These are phyloP conservation scores for Sesamia nonagrioides DNA, from an alignment of 1,140 invertebrate species.

Conservation along the genomic window DNA sequence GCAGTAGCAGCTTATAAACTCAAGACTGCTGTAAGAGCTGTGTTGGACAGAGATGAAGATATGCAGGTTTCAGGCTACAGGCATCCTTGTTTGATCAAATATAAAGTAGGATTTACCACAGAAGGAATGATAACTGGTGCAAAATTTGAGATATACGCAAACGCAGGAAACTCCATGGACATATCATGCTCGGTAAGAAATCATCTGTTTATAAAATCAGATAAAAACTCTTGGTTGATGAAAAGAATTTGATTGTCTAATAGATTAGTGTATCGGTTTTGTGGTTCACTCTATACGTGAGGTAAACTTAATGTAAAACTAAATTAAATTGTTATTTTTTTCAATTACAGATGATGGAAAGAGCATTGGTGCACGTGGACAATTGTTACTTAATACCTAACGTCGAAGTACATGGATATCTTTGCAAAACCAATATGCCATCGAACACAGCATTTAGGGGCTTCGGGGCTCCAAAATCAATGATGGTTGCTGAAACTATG, in stretches of 20 bases:
- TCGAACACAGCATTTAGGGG: slow-evolving; percentile 94
- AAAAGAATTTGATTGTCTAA: no score
- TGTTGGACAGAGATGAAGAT: slow-evolving; percentile 94
- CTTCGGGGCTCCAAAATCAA: slow-evolving; percentile 93
- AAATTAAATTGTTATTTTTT: not conserved
- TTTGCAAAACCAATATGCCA: slow-evolving; percentile 91
- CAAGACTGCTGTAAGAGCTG: slow-evolving; percentile 91
- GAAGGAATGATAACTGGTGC: slow-evolving; percentile 89
- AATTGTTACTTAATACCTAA: slow-evolving; percentile 90
- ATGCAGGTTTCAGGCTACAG: slow-evolving; percentile 93
- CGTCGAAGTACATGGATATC: slow-evolving; percentile 86
- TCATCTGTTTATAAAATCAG: not conserved
- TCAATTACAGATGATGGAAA: slow-evolving; percentile 88
- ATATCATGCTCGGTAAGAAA: slow-evolving; percentile 90
- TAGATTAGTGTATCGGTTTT: no score
- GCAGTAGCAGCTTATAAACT: slow-evolving; percentile 89
- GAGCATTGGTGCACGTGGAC: slow-evolving; percentile 89
- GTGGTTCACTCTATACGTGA: no score
- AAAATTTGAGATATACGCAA: slow-evolving; percentile 90
- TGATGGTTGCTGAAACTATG: slow-evolving; percentile 91
- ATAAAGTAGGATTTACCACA: slow-evolving; percentile 91
- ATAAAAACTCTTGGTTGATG: no score
- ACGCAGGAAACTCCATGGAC: slow-evolving; percentile 91
- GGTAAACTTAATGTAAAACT: not conserved
- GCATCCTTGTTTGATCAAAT: slow-evolving; percentile 93